Evolutionary conservation across 1,140 invertebrate species (phyloP), one percentile per base, ranked within the genome.

Genomic region (Laupala kohalensis): DNA sequence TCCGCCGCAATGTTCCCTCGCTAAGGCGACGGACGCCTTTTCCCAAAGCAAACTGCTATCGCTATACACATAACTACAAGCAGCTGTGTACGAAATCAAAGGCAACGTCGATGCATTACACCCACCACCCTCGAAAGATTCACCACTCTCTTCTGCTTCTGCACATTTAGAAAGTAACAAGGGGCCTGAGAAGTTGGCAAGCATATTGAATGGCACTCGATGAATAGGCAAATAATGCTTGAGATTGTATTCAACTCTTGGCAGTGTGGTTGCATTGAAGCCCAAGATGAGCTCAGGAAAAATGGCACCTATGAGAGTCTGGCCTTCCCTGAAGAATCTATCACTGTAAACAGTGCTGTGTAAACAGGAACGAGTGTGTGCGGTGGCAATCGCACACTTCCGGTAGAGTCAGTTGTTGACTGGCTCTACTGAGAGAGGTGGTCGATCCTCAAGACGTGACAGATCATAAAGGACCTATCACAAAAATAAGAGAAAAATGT

Each of bases 331-430:
- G 69, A 79, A 76, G 73, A 77, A 78, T 25, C 74, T 64, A 74
- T 78, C 76, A 67, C 75, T 78, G 24, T 76, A 77, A 69, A 69
- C 74, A 62, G 70, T 67, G 29, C 30, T 73, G 68, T 64, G 30
- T 15, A 19, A 65, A 65, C 24, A 23, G 27, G 29, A 28, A 30
- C 24, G n/a, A 75, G 9, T 78, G 78, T 53, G 77, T 74, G 28
- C 79, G 75, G 19, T 75, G 76, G 6, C 75, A 74, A 65, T 73
- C 72, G 75, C 81, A 83, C 82, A 83, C 82, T 80, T 80, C 76
- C 75, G 78, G 75, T 81, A 77, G 72, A 79, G 83, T 84, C 82
- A 83, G 77, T 84, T 83, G 24, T 70, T 73, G 75, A 78, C 78
- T 26, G 73, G 66, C 9, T 29, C 64, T 19, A 78, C 71, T 25